Conservation (phyloP, 2,888 invertebrate genomes). For the Calameuta idolon region DNA sequence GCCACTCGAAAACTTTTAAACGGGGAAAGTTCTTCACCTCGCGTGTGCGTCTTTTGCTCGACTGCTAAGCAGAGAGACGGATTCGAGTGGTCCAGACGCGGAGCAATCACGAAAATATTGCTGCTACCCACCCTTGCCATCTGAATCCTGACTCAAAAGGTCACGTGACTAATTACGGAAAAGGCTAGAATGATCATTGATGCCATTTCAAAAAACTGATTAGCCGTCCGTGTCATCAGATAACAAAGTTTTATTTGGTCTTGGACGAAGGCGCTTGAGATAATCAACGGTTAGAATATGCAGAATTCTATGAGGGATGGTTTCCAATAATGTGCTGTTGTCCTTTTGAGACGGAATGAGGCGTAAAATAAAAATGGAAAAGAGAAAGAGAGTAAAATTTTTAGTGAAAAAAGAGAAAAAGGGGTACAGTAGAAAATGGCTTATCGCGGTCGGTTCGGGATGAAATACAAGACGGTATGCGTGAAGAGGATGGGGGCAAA, state of each 20-base stretch:
- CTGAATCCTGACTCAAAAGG: too few species aligned
- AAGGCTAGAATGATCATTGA: background rate
- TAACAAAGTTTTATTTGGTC: background rate
- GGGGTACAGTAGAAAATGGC: background rate
- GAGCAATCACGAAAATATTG: background rate
- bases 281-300: background rate
- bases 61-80: background rate
- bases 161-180: background rate
- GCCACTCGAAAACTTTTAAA: background rate
- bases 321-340: background rate
- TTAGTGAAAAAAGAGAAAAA: background rate
- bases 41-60: background rate
- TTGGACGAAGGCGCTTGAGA: background rate
- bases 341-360: background rate
- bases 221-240: background rate
- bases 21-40: background rate
- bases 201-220: background rate
- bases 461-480: background rate
- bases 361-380: background rate
- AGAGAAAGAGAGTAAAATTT: too few species aligned
- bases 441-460: background rate
- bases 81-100: background rate
- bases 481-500: background rate
- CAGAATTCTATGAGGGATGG: background rate
- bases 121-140: background rate